Conservation (phyloP, 2,113 vertebrate genomes). For the Geococcyx californianus region DNA sequence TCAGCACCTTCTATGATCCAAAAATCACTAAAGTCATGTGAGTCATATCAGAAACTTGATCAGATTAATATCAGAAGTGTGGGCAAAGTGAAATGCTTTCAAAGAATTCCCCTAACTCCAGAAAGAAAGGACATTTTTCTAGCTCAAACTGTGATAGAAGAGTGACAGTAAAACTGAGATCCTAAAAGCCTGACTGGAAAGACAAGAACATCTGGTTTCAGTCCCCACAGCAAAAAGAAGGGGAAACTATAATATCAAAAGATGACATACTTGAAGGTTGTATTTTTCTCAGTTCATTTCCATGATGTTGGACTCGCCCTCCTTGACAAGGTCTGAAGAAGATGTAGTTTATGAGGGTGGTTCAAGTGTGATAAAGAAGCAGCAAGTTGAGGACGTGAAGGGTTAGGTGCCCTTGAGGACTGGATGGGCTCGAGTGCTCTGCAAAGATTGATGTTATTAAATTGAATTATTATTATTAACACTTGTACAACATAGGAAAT, state of each 20-base stretch:
- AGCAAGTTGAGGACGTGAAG: constrained; percentile 66
- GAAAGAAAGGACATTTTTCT: neutral
- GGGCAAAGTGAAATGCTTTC: neutral
- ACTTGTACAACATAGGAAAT: constrained; percentile 62
- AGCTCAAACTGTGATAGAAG: neutral
- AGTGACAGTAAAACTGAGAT: constrained; percentile 37
- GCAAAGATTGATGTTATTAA: constrained; percentile 76
- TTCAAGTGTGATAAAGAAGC: constrained; percentile 76
- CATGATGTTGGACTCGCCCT: constrained; percentile 65
- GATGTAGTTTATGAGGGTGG: constrained; percentile 75
- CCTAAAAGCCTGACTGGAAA: constrained; percentile 18
- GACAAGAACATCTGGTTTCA: neutral
- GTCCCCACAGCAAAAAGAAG: neutral
- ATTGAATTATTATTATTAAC: constrained; percentile 80
- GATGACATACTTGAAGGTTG: constrained; percentile 70
- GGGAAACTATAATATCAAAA: constrained; percentile 35
- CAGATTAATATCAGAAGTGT: neutral
- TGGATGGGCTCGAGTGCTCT: constrained; percentile 64
- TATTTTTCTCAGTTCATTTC: constrained; percentile 72
- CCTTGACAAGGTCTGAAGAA: constrained; percentile 74
- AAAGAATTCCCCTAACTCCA: neutral
- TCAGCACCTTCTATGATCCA: neutral
- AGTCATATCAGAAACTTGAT: neutral
- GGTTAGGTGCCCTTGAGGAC: constrained; percentile 74
- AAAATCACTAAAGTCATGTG: neutral